Evolutionary conservation across 2,113 vertebrate species (phyloP).

Genomic region (Scolopax mira): DNA sequence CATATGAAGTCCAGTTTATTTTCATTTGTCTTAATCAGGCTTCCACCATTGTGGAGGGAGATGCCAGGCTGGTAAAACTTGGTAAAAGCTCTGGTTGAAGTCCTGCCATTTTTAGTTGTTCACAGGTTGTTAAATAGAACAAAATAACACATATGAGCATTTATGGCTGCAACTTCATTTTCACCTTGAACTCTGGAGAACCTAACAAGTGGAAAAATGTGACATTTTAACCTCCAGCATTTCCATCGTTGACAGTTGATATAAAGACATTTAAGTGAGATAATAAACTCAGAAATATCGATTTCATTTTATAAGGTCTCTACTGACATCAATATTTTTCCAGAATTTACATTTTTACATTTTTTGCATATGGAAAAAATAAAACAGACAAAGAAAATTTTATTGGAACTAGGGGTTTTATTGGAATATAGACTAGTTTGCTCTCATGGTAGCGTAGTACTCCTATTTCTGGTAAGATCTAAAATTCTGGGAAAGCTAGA

Average conservation of each 20-base stretch:
- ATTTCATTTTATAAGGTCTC: background rate
- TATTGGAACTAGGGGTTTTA: rapidly evolving
- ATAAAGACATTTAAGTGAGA: background rate
- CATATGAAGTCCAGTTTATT: background rate
- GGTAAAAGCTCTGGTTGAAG: background rate
- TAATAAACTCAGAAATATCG: background rate
- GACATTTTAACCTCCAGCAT: background rate
- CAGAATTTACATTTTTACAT: background rate
- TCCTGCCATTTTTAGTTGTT: background rate
- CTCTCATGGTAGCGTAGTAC: background rate
- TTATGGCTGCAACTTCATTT: background rate
- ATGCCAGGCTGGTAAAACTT: background rate
- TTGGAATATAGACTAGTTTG: background rate
- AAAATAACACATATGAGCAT: background rate
- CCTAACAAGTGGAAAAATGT: background rate
- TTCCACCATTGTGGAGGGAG: background rate
- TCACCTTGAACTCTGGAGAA: background rate
- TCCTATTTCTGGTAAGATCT: background rate
- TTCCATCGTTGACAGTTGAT: background rate
- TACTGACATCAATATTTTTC: background rate
- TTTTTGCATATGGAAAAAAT: background rate
- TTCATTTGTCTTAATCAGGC: background rate
- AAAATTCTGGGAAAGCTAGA: background rate
- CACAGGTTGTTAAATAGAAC: background rate
- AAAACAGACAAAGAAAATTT: background rate